These are phyloP conservation scores for Drosophila nebulosa DNA, from an alignment of 1,140 invertebrate genomes.

Conservation along the genomic window DNA sequence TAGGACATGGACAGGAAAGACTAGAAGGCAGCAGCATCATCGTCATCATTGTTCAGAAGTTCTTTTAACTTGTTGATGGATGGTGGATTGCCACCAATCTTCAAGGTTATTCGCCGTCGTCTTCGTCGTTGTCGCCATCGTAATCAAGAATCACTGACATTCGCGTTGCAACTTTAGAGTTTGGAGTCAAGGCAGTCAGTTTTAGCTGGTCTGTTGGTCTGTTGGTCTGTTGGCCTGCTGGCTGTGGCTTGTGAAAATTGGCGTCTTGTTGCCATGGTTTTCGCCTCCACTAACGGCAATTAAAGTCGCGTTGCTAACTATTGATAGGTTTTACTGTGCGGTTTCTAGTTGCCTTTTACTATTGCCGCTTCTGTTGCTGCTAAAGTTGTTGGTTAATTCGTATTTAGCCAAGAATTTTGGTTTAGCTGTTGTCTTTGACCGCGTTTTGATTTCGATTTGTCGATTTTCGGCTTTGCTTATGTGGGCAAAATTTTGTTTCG, in stretches of 20 bases:
- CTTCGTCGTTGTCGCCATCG: no score
- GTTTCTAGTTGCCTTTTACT: conserved; percentile 7
- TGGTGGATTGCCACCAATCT: not conserved
- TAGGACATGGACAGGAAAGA: not conserved
- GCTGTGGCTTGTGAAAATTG: not conserved
- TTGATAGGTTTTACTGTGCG: conserved; percentile 33
- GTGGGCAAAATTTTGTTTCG: not conserved
- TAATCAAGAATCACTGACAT: conserved; percentile 50
- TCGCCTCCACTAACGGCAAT: conserved; percentile 64
- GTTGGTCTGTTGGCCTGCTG: no score
- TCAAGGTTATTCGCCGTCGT: conserved; percentile 4
- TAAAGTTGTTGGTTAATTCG: conserved; percentile 19
- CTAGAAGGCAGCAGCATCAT: not conserved
- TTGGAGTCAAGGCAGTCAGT: conserved; percentile 35
- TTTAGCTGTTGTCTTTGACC: conserved; percentile 70
- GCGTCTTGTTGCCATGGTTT: conserved; percentile 15
- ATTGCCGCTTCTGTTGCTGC: conserved; percentile 23
- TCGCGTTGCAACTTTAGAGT: conserved; percentile 33
- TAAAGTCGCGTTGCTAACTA: conserved; percentile 41
- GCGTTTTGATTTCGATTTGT: conserved; percentile 49
- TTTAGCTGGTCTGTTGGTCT: no score
- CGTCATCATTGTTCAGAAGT: not conserved
- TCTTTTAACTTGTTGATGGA: conserved; percentile 22
- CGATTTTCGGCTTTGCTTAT: not conserved
- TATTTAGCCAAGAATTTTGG: conserved; percentile 63